Evolutionary conservation across 2,113 vertebrate genomes (phyloP).

Genomic region (Regulus satrapa): DNA sequence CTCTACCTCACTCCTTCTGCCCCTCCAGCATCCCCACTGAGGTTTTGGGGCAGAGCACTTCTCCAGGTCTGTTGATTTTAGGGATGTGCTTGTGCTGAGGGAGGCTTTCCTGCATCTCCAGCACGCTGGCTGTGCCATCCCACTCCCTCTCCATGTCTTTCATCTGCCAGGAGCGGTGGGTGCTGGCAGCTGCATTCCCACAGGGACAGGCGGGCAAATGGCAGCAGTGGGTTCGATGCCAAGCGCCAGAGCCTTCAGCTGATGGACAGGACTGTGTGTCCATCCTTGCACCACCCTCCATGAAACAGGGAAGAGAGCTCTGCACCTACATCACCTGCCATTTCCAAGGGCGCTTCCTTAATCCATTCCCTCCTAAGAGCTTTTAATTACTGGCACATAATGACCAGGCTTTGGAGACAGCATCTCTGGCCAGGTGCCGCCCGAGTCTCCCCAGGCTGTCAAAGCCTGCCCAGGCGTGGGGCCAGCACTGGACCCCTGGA

Average conservation of each 20-base stretch:
- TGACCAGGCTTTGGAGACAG: background rate
- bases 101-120: background rate
- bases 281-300: background rate
- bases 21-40: fast-evolving
- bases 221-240: background rate
- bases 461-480: background rate
- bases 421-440: fast-evolving
- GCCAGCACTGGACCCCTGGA: fast-evolving
- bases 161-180: background rate
- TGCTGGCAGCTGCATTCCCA: background rate
- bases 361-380: background rate
- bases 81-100: background rate
- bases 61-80: background rate
- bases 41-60: background rate
- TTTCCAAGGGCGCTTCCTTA: background rate
- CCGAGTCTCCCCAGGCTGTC: background rate
- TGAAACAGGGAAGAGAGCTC: fast-evolving
- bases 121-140: background rate
- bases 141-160: background rate
- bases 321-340: background rate
- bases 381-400: background rate
- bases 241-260: fast-evolving
- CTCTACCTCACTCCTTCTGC: background rate
- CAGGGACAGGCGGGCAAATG: background rate
- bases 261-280: background rate